Evolutionary conservation across 2,888 invertebrate species (phyloP).

Genomic region (Coronaproctus castanopsis): DNA sequence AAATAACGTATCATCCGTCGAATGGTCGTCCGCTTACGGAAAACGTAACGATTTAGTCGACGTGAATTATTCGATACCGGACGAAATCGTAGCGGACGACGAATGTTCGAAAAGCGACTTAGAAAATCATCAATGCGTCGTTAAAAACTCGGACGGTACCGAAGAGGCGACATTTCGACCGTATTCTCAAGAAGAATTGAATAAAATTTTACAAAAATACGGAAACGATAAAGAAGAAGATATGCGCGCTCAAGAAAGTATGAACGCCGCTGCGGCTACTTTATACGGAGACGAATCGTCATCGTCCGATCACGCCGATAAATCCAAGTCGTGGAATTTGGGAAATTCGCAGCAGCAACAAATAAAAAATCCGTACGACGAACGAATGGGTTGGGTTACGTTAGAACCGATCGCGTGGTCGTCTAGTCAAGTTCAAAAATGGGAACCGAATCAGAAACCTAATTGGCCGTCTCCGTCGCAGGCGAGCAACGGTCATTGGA

Average conservation of each 20-base stretch:
- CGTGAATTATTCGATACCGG: background rate
- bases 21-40: background rate
- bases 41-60: background rate
- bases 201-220: slow-evolving; percentile 20
- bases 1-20: slow-evolving; percentile 12
- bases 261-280: slow-evolving; percentile 12
- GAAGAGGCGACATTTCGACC: slow-evolving; percentile 30
- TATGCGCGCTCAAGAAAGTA: slow-evolving; percentile 12
- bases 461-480: slow-evolving; percentile 27
- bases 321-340: slow-evolving; percentile 23
- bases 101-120: slow-evolving; percentile 3
- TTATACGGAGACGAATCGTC: slow-evolving; percentile 6
- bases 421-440: slow-evolving; percentile 56
- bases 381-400: slow-evolving; percentile 56
- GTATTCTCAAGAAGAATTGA: slow-evolving; percentile 25
- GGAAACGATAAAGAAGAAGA: slow-evolving; percentile 17
- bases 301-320: slow-evolving; percentile 15
- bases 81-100: slow-evolving; percentile 3
- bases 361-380: slow-evolving; percentile 35
- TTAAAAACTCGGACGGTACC: slow-evolving; percentile 18
- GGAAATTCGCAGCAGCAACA: slow-evolving; percentile 25
- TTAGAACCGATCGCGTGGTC: slow-evolving; percentile 59
- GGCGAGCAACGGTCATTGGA: background rate
- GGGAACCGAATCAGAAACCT: slow-evolving; percentile 44
- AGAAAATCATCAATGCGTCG: slow-evolving; percentile 10